Percentiles rank a stretch among this genome's conserved stretches.
Conservation (phyloP, 2,888 invertebrate genomes). For the Aphidoletes aphidimyza region DNA sequence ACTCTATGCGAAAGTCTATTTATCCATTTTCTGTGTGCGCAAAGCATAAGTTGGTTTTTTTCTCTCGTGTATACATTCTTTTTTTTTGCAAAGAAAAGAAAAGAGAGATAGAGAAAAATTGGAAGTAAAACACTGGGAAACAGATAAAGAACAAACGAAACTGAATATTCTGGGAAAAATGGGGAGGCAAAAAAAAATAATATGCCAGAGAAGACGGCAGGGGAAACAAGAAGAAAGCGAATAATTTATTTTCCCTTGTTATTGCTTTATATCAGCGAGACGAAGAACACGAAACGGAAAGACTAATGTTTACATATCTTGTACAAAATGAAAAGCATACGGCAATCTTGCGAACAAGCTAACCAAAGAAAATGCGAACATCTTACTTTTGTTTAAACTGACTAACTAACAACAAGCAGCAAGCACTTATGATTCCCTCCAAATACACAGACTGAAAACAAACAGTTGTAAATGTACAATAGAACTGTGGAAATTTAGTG, state of each 20-base stretch:
- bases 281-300: background rate
- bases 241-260: slow-evolving; percentile 13
- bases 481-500: background rate
- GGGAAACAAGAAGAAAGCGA: background rate
- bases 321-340: background rate
- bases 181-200: background rate
- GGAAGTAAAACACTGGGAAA: background rate
- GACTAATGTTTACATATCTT: slow-evolving; percentile 31
- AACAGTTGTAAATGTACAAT: background rate
- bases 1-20: background rate
- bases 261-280: background rate
- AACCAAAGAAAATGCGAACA: background rate
- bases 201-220: background rate
- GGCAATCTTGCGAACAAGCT: background rate
- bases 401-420: slow-evolving; percentile 8
- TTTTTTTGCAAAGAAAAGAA: too few species aligned
- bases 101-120: too few species aligned
- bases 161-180: background rate
- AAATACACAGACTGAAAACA: background rate
- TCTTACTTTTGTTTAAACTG: background rate
- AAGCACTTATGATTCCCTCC: background rate
- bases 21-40: too few species aligned
- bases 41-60: too few species aligned
- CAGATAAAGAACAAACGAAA: background rate
- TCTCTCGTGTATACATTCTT: background rate